Percentiles rank a stretch among this genome's conserved stretches.
Conservation (phyloP, 2,797 vertebrate genomes). For the Steatocranus sp. region DNA sequence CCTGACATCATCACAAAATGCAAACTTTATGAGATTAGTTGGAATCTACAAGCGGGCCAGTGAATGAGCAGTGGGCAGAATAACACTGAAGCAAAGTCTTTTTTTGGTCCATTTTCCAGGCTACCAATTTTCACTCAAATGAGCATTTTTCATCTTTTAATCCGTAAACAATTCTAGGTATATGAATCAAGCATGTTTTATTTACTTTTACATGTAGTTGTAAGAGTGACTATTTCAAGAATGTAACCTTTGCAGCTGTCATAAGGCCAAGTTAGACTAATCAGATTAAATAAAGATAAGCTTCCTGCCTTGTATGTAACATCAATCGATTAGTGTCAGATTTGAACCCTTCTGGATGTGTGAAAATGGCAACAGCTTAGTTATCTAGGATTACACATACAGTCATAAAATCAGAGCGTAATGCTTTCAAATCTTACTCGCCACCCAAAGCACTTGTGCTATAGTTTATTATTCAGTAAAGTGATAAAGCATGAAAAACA, state of each 20-base stretch:
- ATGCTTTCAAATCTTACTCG: not conserved
- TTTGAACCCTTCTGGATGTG: not conserved
- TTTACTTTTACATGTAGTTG: not conserved
- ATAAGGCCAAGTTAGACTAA: not conserved
- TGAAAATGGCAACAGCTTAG: not conserved
- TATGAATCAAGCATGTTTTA: not conserved
- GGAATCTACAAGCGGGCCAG: not conserved
- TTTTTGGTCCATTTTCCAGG: not conserved
- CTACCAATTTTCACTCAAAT: not conserved
- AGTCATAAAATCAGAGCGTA: not conserved
- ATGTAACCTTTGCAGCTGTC: not conserved
- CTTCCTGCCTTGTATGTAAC: not conserved
- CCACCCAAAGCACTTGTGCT: not conserved
- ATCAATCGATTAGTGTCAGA: not conserved
- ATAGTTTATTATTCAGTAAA: accelerated
- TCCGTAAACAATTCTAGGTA: not conserved
- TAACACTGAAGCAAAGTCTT: not conserved
- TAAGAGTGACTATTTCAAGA: not conserved
- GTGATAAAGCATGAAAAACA: not conserved
- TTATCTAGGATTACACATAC: not conserved
- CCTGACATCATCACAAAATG: not conserved
- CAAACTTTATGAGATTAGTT: not conserved
- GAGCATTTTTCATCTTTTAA: not conserved
- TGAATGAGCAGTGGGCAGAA: not conserved
- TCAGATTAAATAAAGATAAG: not conserved